phyloP scores from a whole-genome alignment of 1,140 invertebrate species.

The Zaprionus tsacasi region DNA sequence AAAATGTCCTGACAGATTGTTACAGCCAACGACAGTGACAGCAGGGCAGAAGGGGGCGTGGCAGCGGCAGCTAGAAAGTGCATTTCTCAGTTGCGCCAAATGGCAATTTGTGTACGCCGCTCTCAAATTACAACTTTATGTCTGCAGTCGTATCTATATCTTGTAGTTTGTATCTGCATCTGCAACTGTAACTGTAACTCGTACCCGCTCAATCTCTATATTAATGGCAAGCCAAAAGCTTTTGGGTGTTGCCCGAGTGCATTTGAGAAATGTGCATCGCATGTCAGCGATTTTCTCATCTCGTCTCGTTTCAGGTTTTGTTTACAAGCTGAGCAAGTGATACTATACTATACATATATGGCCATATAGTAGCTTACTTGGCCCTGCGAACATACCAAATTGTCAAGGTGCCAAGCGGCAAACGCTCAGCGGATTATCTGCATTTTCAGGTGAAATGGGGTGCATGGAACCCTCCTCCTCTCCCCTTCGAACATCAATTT shows the following conservation, averaged over 20 bases:
- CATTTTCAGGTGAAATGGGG: slow-evolving; percentile 35
- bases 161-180: slow-evolving; percentile 12
- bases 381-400: slow-evolving; percentile 53
- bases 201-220: slow-evolving; percentile 54
- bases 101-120: slow-evolving; percentile 75
- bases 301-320: slow-evolving; percentile 40
- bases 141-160: slow-evolving; percentile 8
- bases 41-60: not conserved
- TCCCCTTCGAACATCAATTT: slow-evolving; percentile 65
- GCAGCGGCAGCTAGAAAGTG: slow-evolving; percentile 69
- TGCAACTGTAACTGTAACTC: slow-evolving; percentile 9
- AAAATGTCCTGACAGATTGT: slow-evolving; percentile 70
- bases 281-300: slow-evolving; percentile 72
- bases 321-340: slow-evolving; percentile 47
- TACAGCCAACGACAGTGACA: slow-evolving; percentile 48
- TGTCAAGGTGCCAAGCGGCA: slow-evolving; percentile 75
- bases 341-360: slow-evolving; percentile 10
- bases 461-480: slow-evolving; percentile 7
- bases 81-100: slow-evolving; percentile 77
- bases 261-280: slow-evolving; percentile 74
- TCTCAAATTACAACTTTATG: slow-evolving; percentile 51
- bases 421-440: slow-evolving; percentile 51
- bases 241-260: slow-evolving; percentile 45
- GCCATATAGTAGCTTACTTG: not conserved
- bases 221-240: slow-evolving; percentile 60